Base-by-base conservation (phyloP, 1,140 invertebrate genomes). In the Drosophila tropicalis region DNA sequence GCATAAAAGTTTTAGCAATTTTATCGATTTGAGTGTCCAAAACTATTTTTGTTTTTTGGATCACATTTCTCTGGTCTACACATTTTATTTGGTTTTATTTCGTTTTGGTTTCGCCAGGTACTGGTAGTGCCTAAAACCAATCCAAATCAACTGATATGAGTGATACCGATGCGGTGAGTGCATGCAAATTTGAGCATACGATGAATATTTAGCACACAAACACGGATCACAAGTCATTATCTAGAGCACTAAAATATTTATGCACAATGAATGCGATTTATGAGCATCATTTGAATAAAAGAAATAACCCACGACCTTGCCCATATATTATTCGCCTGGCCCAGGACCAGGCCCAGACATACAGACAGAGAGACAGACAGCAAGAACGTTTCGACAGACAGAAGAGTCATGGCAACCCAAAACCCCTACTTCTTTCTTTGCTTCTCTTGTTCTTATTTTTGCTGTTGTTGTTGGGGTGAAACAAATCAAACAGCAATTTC, bases 121-220 rank as follows among this genome's bases (percentile, higher is more conserved):
- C 15, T 81, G 68, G 70, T 67, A 71, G 78, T 75, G 78, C 67
- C 71, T 72, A 70, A 70, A 81, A 84, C 67, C 41, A 55, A 58
- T 65, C 57, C 7, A 22, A 40, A 57, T 41, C 65, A 34, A 55
- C 58, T 61, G 62, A 72, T 66, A 91, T 91, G 89, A 81, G 89
- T 60, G 89, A 91, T 72, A 75, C 89, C 68, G 89, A 91, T 89
- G 89, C 89, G 87, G 89, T 91, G 72, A 91, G 89, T 90, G 54
- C 10, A 55, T 39, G 34, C 32, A 58, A 58, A 58, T 36, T 32
- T 29, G 29, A 29, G 5, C 5, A 6, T 6, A 29, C 29, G 17
- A 36, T 29, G 32, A 19, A 15, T 13, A 36, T 55, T 6, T n/a
- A 15, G n/a, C 32, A 15, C 54, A 22, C 62, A 66, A 51, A 32